A percentile compares a stretch with the other conserved stretches of the same genome.
Conservation (phyloP, 2,113 vertebrate species). For the Gobius niger region DNA sequence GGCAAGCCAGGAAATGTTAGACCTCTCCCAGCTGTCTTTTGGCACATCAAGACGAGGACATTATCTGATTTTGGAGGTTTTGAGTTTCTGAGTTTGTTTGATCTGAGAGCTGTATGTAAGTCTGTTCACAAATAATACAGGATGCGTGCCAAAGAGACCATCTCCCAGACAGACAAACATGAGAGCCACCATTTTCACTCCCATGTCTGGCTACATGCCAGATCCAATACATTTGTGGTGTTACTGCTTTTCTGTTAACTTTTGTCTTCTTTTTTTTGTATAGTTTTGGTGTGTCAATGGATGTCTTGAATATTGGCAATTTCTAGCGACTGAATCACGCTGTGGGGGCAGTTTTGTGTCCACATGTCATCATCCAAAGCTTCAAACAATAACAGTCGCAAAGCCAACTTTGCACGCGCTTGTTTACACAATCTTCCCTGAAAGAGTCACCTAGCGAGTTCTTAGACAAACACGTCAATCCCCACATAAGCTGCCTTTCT, state of each 20-base stretch:
- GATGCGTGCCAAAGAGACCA: neutral
- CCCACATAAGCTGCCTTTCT: slow-evolving; percentile 37
- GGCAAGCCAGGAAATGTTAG: slow-evolving; percentile 59
- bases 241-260: neutral
- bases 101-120: slow-evolving; percentile 23
- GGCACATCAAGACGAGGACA: slow-evolving; percentile 62
- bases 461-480: slow-evolving; percentile 57
- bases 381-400: neutral
- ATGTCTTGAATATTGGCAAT: neutral
- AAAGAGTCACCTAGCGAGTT: slow-evolving; percentile 44
- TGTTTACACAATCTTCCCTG: slow-evolving; percentile 50
- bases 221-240: neutral
- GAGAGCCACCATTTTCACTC: neutral
- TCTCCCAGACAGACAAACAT: slow-evolving; percentile 4
- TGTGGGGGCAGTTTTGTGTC: neutral
- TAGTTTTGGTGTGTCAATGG: too few species aligned
- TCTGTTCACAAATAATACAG: slow-evolving; percentile 21
- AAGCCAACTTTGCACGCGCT: slow-evolving; percentile 12
- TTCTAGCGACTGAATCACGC: neutral
- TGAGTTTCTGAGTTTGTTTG: slow-evolving; percentile 36
- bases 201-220: slow-evolving; percentile 8
- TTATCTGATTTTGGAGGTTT: slow-evolving; percentile 55
- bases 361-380: neutral
- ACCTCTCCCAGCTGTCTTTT: slow-evolving; percentile 64
- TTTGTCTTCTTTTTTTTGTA: too few species aligned